These are phyloP conservation scores for Tamandua tetradactyla DNA, from an alignment of 2,797 vertebrate genomes.

Conservation along the genomic window DNA sequence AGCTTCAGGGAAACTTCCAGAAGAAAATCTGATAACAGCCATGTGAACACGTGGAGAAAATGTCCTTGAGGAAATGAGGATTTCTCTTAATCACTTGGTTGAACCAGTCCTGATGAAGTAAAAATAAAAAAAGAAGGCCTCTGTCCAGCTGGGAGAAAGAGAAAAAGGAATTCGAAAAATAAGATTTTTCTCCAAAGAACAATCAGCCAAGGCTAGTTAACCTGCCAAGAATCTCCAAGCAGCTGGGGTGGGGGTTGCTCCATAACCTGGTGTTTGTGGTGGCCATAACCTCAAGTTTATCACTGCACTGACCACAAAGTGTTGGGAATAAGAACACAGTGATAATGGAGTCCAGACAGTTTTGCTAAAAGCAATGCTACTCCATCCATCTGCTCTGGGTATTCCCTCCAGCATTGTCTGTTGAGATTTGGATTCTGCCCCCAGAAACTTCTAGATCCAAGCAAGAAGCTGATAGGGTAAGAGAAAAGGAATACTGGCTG, in stretches of 20 bases:
- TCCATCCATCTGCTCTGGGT: too few species aligned
- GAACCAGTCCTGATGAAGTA: neutral
- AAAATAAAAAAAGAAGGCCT: neutral
- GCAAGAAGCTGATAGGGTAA: neutral
- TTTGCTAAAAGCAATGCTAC: slow-evolving; percentile 7
- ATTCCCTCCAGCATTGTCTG: neutral
- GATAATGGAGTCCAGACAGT: neutral
- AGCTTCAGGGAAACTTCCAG: neutral
- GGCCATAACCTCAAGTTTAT: too few species aligned
- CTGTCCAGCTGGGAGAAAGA: neutral
- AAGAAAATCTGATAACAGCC: neutral
- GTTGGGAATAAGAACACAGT: neutral
- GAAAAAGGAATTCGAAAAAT: neutral
- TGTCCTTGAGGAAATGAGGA: neutral
- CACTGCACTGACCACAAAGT: neutral
- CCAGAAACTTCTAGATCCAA: slow-evolving; percentile 4
- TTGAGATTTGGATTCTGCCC: neutral
- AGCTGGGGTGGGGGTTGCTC: neutral
- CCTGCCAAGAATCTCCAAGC: neutral
- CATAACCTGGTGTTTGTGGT: too few species aligned
- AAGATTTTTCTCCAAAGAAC: neutral
- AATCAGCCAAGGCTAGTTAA: neutral
- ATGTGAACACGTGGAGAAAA: neutral
- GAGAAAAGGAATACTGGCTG: neutral
- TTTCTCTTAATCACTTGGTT: neutral